Evolutionary conservation across 2,888 invertebrate genomes (phyloP), one percentile per base, ranked within the genome.

Genomic region (Ptychoptera albimana): DNA sequence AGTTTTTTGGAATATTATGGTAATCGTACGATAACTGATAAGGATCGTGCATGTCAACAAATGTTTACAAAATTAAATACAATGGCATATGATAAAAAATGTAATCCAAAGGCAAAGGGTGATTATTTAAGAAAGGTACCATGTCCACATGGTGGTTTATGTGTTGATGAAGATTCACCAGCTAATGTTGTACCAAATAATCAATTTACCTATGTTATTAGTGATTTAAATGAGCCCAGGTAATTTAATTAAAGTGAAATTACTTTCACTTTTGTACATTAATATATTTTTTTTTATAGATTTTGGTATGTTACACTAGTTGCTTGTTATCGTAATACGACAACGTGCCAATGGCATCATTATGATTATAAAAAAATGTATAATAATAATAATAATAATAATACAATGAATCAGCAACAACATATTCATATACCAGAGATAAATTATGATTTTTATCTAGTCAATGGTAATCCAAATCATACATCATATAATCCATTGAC

Each of bases 251-350:
- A 36, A 23, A 11, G 45, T 45, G 11, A 29, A 30, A 10, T 29
- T 1, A 11, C 2, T 12, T 9, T 29, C 29, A 12, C 39, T 30
- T 30, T 39, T 37, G n/a, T 30, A 14, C 14, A 39, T 13, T 32
- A 37, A 30, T 16, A 11, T 14, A 42, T 45, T 15, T 38, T 38
- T 46, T 42, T 55, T 54, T 63, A 32, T 63, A 89, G 91, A 59
- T 94, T 92, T 66, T 94, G 93, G 93, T 97, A 94, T 67, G 73
- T 96, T 49, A 92, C 93, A 49, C 72, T 96, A 66, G 92, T 93
- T 31, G 81, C 94, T 16, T 97, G 96, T 65, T 86, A 86, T 59
- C 74, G 85, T 49, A 79, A 91, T 59, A 75, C 73, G 46, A 73
- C 72, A 5, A 79, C 80, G 2, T 93, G 92, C 57, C 72, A 79